These are phyloP conservation scores for Apotomis capreana DNA, from an alignment of 2,888 invertebrate genomes.

Conservation along the genomic window DNA sequence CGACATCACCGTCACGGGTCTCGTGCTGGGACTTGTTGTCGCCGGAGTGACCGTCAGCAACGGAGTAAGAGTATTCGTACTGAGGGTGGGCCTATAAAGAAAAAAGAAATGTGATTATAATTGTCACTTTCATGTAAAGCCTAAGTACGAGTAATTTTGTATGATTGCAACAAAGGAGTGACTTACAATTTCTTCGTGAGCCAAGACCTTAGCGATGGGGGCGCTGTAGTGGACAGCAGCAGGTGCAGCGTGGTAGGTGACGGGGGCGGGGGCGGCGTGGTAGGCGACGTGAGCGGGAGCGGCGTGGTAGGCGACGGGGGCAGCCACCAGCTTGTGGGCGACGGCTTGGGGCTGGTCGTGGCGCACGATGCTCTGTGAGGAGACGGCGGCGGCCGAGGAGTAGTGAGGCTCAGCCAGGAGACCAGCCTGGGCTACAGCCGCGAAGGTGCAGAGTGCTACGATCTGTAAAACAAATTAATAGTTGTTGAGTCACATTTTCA, in stretches of 20 bases:
- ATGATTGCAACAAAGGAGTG: not conserved
- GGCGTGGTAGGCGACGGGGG: conserved; percentile 60
- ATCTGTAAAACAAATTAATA: not conserved
- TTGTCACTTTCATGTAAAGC: not conserved
- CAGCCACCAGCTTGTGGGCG: conserved; percentile 46
- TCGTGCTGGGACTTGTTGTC: conserved; percentile 79
- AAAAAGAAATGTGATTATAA: not conserved
- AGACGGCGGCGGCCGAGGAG: conserved; percentile 64
- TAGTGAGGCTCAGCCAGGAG: conserved; percentile 67
- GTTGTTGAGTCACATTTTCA: not conserved
- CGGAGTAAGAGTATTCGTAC: conserved; percentile 75
- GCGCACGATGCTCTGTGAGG: conserved; percentile 69
- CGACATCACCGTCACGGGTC: conserved; percentile 78
- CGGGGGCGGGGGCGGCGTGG: conserved; percentile 49
- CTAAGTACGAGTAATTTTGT: not conserved
- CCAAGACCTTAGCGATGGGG: conserved; percentile 50
- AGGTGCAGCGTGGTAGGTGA: conserved; percentile 40
- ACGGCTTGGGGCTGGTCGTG: conserved; percentile 55
- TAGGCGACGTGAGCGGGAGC: conserved; percentile 47
- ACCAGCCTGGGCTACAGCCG: conserved; percentile 66
- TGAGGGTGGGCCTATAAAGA: conserved; percentile 68
- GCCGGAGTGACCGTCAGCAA: conserved; percentile 74
- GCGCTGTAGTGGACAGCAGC: conserved; percentile 43
- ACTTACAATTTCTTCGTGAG: conserved; percentile 43
- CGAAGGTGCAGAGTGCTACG: conserved; percentile 55